Evolutionary conservation across 2,888 invertebrate species (phyloP).

Genomic region (Acanthacorydalis orientalis): DNA sequence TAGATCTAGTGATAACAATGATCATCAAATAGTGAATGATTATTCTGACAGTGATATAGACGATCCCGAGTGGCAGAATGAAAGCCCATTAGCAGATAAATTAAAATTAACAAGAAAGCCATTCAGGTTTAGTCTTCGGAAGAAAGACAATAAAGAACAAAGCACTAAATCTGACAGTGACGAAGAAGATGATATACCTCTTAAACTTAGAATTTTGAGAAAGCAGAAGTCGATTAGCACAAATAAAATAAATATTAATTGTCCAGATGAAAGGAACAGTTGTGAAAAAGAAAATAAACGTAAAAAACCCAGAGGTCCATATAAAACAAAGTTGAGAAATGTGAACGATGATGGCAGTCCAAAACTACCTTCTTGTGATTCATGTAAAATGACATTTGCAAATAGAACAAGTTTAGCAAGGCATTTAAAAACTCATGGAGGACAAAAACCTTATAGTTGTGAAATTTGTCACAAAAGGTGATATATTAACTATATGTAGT

Average conservation of each 20-base stretch:
- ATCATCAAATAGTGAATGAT: neutral
- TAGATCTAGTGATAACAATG: neutral
- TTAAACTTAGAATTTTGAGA: neutral
- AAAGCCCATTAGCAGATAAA: neutral
- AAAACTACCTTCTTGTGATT: neutral
- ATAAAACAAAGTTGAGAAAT: neutral
- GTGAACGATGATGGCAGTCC: neutral
- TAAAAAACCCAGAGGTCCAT: neutral
- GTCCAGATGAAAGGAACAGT: neutral
- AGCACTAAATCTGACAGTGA: neutral
- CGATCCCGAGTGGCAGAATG: neutral
- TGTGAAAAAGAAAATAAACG: neutral
- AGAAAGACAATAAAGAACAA: neutral
- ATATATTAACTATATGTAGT: neutral
- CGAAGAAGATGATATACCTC: neutral
- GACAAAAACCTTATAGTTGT: slow-evolving; percentile 4
- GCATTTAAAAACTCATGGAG: slow-evolving; percentile 3
- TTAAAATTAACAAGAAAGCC: neutral
- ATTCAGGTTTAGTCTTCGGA: neutral
- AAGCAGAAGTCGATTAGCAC: neutral
- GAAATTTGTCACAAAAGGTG: slow-evolving; percentile 2
- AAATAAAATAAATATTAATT: neutral
- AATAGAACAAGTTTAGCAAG: slow-evolving; percentile 1
- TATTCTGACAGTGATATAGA: neutral
- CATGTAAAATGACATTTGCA: slow-evolving; percentile 4